A percentile compares a stretch with the other conserved stretches of the same genome.
Evolutionary conservation across 2,888 invertebrate species (phyloP).

Genomic region (Cheilosia vernalis): DNA sequence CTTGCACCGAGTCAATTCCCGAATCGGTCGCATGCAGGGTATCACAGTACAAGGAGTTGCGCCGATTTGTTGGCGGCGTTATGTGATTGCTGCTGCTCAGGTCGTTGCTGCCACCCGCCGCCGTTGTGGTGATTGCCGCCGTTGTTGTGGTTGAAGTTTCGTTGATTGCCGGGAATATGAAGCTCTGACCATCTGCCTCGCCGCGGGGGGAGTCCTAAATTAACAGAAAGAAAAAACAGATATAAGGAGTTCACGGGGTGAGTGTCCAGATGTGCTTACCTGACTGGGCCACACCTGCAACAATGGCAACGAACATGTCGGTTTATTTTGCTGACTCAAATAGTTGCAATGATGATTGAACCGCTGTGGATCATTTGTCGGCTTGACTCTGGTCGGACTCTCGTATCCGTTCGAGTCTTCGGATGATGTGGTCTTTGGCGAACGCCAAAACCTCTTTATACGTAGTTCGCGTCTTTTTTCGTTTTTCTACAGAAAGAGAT

Average conservation of each 20-base stretch:
- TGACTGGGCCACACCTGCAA: conserved; percentile 89
- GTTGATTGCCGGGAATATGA: conserved; percentile 86
- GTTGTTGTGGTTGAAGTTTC: conserved; percentile 81
- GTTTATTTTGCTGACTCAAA: conserved; percentile 80
- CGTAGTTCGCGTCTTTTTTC: conserved; percentile 84
- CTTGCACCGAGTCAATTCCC: conserved; percentile 89
- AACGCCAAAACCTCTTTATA: conserved; percentile 84
- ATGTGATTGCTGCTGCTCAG: conserved; percentile 62
- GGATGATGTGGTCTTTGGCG: conserved; percentile 83
- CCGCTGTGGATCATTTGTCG: conserved; percentile 81
- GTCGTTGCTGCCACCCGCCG: conserved; percentile 66
- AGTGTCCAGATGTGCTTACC: conserved; percentile 77
- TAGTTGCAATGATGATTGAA: conserved; percentile 81
- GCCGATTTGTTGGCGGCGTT: conserved; percentile 77
- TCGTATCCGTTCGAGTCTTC: conserved; percentile 84
- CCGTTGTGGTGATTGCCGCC: conserved; percentile 69
- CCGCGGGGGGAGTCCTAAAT: conserved; percentile 87
- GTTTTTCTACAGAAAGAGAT: conserved; percentile 81
- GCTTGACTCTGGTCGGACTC: conserved; percentile 83
- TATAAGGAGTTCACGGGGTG: neutral
- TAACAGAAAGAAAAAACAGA: neutral
- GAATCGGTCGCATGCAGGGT: conserved; percentile 86
- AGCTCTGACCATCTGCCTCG: conserved; percentile 88
- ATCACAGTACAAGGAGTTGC: conserved; percentile 84
- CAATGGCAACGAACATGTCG: conserved; percentile 85